Evolutionary conservation across 2,797 vertebrate species (phyloP), one percentile per base, ranked within the genome.

Genomic region (Rhabdomys pumilio): DNA sequence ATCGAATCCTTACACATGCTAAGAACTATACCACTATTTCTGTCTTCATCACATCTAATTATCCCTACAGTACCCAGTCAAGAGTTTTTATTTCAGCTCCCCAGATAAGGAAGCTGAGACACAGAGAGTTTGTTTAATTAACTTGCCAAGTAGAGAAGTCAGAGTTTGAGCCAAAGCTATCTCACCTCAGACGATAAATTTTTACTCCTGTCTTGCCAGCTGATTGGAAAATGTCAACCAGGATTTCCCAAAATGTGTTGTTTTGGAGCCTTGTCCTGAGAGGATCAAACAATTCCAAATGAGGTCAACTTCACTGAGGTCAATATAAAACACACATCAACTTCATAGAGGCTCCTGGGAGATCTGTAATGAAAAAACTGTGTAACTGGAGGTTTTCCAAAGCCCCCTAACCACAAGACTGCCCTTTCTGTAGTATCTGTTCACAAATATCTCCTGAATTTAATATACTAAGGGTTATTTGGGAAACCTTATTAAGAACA

Each of bases 201-300:
- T 59, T 85, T 26, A 19, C 10, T 76, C 89, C 13, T 72, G 57
- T 88, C 77, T 92, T 57, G 38, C 53, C 59, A 73, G 50, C 24
- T 53, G 69, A 84, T 44, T 69, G 55, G 89, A 93, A 95, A 89
- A 83, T 89, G 31, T 87, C 55, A 89, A 55, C 22, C 38, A 65
- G 65, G 17, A 53, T 96, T 90, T 95, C 61, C 81, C n/a, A 88
- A 93, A 92, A 81, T 19, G 7, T 53, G 47, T 55, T 81, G 87
- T 89, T 94, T 89, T 77, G 29, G 67, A 95, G 79, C 11, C 6
- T n/a, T 6, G 9, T 22, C 34, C n/a, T 29, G 38, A 41, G 44
- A 47, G 47, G 82, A 93, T 93, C 63, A 95, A 88, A 79, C 69
- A 91, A 86, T 20, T 79, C 34, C 77, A 90, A 83, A 80, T 79